phyloP scores from a whole-genome alignment of 2,113 vertebrate genomes.

The Ceuthmochares aereus region DNA sequence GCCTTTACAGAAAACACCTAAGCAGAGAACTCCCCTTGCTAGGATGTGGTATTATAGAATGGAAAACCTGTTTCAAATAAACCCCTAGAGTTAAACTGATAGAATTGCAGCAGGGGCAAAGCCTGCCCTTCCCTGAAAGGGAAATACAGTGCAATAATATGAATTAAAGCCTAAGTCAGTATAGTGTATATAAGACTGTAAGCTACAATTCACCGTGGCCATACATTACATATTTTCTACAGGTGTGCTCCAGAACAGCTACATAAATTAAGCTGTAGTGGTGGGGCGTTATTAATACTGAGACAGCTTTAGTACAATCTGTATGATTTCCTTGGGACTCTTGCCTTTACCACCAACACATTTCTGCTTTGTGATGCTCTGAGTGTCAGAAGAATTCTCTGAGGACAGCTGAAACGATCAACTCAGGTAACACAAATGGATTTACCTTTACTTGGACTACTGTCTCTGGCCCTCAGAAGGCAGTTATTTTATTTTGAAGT shows the following conservation, averaged over 20 bases:
- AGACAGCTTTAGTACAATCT: background rate
- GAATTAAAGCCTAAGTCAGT: background rate
- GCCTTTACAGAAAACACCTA: background rate
- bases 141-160: background rate
- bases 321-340: background rate
- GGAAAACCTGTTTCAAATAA: background rate
- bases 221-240: background rate
- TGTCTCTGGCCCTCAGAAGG: background rate
- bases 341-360: background rate
- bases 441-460: constrained; percentile 22
- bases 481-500: constrained; percentile 28
- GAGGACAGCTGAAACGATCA: background rate
- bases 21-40: background rate
- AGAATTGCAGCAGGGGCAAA: background rate
- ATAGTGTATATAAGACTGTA: background rate
- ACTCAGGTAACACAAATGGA: background rate
- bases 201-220: background rate
- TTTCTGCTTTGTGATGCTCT: background rate
- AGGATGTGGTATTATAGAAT: background rate
- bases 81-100: background rate
- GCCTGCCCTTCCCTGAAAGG: background rate
- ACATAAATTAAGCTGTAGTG: background rate
- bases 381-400: background rate
- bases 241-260: background rate
- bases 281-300: background rate